phyloP scores from a whole-genome alignment of 2,113 vertebrate genomes.

The Panthera tigris region DNA sequence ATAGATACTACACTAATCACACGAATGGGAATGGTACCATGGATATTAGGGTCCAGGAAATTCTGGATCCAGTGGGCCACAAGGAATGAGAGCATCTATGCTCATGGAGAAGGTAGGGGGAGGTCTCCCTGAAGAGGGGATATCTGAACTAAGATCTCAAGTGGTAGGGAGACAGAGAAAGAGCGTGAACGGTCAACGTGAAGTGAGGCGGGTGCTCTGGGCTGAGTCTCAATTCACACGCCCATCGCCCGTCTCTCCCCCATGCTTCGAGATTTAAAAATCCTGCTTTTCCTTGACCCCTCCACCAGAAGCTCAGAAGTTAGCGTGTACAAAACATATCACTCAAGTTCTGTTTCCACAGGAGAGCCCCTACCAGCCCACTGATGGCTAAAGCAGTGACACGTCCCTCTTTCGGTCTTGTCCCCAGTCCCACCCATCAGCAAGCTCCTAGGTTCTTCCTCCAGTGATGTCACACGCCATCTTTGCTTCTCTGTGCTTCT shows the following conservation, averaged over 20 bases:
- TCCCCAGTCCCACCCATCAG: neutral
- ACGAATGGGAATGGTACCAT: no score
- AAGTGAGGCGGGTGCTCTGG: neutral
- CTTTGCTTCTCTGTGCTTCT: neutral
- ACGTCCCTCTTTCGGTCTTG: neutral
- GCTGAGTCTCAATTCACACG: rapidly evolving
- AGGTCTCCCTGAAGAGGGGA: neutral
- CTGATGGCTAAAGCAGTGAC: neutral
- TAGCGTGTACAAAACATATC: rapidly evolving
- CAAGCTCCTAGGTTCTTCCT: no score
- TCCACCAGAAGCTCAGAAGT: neutral
- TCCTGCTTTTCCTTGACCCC: neutral
- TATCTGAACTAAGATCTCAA: neutral
- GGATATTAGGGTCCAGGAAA: neutral
- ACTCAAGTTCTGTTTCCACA: no score
- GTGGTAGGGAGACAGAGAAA: neutral
- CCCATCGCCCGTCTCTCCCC: neutral
- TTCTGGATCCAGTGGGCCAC: no score
- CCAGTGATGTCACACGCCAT: rapidly evolving
- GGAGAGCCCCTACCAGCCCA: neutral
- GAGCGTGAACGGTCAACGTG: rapidly evolving
- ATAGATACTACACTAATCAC: neutral
- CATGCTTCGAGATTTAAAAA: neutral
- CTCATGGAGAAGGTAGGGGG: neutral
- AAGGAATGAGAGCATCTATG: rapidly evolving